phyloP scores from a whole-genome alignment of 2,797 vertebrate genomes.

The Neosilurus hyrtlii region DNA sequence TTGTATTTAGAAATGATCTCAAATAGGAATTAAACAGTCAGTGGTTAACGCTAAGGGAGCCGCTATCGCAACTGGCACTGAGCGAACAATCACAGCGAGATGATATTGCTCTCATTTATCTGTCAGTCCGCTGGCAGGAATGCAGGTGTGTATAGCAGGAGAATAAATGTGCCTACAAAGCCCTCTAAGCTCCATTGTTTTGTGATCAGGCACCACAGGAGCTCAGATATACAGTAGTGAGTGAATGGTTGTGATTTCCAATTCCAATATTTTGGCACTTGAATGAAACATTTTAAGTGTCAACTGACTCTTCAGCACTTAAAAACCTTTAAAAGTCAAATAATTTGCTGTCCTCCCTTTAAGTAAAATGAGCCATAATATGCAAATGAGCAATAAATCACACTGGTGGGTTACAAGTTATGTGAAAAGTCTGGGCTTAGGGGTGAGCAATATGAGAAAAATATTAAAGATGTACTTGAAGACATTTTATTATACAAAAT shows the following conservation, averaged over 20 bases:
- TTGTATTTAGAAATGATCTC: not conserved
- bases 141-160: not conserved
- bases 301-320: not conserved
- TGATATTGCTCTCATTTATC: constrained; percentile 11
- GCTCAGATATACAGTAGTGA: not conserved
- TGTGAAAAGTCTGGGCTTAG: not conserved
- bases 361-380: not conserved
- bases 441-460: not conserved
- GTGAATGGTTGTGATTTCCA: constrained; percentile 8
- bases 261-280: constrained; percentile 3
- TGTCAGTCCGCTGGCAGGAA: constrained; percentile 11
- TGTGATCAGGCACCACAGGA: not conserved
- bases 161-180: not conserved
- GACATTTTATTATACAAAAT: not conserved
- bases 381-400: too few relatives aligned
- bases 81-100: not conserved
- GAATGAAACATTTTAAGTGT: not conserved
- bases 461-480: not conserved
- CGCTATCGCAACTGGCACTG: not conserved
- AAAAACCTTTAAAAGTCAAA: not conserved
- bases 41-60: not conserved
- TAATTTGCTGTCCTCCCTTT: not conserved
- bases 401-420: not conserved
- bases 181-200: not conserved
- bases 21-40: constrained; percentile 1